Conservation (phyloP, 2,888 invertebrate genomes). For the Drosophila engyochracea region DNA sequence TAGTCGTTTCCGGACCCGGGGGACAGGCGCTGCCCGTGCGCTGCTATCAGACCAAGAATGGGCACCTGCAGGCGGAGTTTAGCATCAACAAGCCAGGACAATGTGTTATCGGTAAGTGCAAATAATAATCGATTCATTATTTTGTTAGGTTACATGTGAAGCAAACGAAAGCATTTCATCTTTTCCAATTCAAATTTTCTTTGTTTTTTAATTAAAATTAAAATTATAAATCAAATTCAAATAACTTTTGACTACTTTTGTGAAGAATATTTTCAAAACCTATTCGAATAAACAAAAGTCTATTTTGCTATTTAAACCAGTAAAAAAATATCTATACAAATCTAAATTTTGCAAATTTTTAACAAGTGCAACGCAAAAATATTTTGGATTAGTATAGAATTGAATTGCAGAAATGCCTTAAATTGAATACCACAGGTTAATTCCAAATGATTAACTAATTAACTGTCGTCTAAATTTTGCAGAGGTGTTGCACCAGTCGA, state of each 20-base stretch:
- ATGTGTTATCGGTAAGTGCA: conserved; percentile 87
- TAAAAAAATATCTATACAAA: not conserved
- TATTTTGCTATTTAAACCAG: not conserved
- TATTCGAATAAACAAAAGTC: not conserved
- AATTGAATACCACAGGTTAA: not conserved
- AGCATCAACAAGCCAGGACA: conserved; percentile 92
- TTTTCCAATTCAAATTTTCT: not conserved
- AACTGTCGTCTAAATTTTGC: conserved; percentile 80
- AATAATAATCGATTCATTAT: not conserved
- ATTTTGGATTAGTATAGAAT: not conserved
- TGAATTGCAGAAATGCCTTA: not conserved
- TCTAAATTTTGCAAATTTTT: not conserved
- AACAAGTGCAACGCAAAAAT: not conserved
- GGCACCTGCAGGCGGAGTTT: conserved; percentile 97
- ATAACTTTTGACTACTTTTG: too few species aligned
- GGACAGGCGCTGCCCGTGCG: conserved; percentile 94
- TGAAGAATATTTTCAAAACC: too few species aligned
- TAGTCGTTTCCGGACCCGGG: conserved; percentile 93
- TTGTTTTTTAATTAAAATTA: not conserved
- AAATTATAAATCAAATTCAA: not conserved
- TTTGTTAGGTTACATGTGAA: not conserved
- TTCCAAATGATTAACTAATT: not conserved
- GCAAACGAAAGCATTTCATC: not conserved
- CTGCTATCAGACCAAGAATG: conserved; percentile 98
- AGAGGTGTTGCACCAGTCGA: conserved; percentile 95